A percentile compares a stretch with the other conserved stretches of the same genome.
Conservation (phyloP, 2,113 vertebrate species). For the Formicarius rufipectus region DNA sequence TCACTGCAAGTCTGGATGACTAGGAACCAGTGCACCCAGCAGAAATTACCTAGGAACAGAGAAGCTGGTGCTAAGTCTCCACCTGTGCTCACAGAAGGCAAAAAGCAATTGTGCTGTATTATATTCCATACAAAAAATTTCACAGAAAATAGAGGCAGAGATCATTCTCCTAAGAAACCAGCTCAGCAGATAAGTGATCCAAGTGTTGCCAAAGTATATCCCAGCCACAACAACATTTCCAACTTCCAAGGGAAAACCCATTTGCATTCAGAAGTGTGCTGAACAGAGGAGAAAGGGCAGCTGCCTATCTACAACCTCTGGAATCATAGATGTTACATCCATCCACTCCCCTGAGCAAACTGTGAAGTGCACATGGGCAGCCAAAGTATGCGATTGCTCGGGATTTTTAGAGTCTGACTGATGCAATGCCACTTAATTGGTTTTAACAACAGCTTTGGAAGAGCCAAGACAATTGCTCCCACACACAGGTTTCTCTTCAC, state of each 20-base stretch:
- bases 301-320: neutral
- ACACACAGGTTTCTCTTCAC: neutral
- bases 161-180: neutral
- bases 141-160: neutral
- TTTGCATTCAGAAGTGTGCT: neutral
- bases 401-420: neutral
- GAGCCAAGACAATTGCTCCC: neutral
- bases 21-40: neutral
- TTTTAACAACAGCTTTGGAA: neutral
- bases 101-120: neutral
- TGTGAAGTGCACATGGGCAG: accelerated
- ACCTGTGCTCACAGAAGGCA: neutral
- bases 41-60: neutral
- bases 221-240: accelerated
- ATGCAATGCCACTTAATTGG: neutral
- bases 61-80: neutral
- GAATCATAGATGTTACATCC: neutral
- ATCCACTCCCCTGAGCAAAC: too few species aligned
- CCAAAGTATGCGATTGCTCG: neutral
- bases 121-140: neutral
- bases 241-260: neutral
- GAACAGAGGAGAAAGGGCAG: neutral
- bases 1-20: neutral
- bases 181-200: neutral
- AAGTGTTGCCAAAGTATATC: neutral